A percentile compares a stretch with the other conserved stretches of the same genome.
Evolutionary conservation across 2,797 vertebrate species (phyloP).

Genomic region (Cichlasoma orientale): DNA sequence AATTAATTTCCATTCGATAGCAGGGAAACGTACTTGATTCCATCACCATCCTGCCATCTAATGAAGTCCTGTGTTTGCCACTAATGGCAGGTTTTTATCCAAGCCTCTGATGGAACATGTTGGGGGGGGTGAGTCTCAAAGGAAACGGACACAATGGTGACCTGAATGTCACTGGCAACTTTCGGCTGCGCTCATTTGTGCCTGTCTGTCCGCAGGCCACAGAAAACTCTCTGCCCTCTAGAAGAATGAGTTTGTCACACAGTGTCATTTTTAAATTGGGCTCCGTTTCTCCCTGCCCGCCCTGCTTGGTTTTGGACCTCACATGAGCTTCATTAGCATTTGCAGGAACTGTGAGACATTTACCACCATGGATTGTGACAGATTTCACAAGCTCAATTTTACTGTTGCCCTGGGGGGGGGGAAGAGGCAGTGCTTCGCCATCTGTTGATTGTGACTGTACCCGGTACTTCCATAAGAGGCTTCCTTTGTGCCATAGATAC

Average conservation of each 20-base stretch:
- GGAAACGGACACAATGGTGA: slow-evolving; percentile 61
- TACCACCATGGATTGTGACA: slow-evolving; percentile 79
- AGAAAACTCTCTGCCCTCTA: slow-evolving; percentile 69
- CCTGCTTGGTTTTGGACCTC: slow-evolving; percentile 66
- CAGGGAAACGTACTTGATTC: slow-evolving; percentile 60
- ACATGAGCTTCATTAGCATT: slow-evolving; percentile 81
- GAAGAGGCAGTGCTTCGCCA: slow-evolving; percentile 60
- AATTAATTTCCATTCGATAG: slow-evolving; percentile 50
- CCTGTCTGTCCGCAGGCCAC: slow-evolving; percentile 68
- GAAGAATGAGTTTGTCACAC: slow-evolving; percentile 73
- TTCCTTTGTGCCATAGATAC: slow-evolving; percentile 41
- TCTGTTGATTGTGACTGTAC: slow-evolving; percentile 81
- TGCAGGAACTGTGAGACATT: slow-evolving; percentile 78
- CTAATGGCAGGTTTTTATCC: slow-evolving; percentile 54
- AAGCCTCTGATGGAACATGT: slow-evolving; percentile 69
- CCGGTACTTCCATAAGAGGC: slow-evolving; percentile 60
- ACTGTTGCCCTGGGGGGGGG: slow-evolving; percentile 72
- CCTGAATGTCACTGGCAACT: slow-evolving; percentile 77
- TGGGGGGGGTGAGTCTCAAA: slow-evolving; percentile 56
- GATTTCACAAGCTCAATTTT: slow-evolving; percentile 80
- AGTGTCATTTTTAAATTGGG: slow-evolving; percentile 80
- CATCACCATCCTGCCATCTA: slow-evolving; percentile 48
- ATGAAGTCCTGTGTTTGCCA: slow-evolving; percentile 59
- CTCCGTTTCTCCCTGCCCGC: slow-evolving; percentile 55
- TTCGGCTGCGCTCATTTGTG: slow-evolving; percentile 71